Conservation (phyloP, 1,140 invertebrate genomes). For the Ceratosolen fusciceps region DNA sequence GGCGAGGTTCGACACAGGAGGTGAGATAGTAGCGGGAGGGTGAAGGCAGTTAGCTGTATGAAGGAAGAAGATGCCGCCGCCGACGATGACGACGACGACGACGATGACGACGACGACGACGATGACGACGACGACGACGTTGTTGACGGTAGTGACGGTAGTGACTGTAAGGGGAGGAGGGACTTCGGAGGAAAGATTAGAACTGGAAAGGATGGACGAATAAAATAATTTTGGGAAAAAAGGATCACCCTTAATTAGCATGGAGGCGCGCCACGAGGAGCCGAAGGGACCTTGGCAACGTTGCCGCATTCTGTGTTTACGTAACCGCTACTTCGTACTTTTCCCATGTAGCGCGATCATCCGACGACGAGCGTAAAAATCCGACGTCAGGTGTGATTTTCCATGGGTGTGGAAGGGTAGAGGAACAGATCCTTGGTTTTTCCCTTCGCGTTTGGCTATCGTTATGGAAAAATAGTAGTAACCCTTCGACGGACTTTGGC, state of each 20-base stretch:
- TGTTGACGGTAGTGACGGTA: too few relatives aligned
- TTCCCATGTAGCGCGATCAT: slow-evolving; percentile 10
- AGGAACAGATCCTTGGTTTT: too few relatives aligned
- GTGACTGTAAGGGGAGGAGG: background rate
- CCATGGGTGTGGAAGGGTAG: too few relatives aligned
- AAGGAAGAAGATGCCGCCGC: background rate
- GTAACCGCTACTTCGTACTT: slow-evolving; percentile 32
- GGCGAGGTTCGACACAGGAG: too few relatives aligned
- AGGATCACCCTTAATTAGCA: slow-evolving; percentile 39
- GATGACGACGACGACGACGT: background rate
- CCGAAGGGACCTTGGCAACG: slow-evolving; percentile 29
- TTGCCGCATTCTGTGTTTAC: background rate
- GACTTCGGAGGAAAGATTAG: background rate
- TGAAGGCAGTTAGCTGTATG: background rate
- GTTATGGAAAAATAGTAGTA: too few relatives aligned
- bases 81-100: background rate
- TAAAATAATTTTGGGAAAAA: background rate
- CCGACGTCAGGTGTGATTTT: background rate
- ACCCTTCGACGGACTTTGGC: too few relatives aligned
- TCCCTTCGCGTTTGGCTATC: too few relatives aligned
- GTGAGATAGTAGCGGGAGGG: background rate
- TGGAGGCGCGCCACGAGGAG: slow-evolving; percentile 26
- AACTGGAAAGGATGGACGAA: background rate
- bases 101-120: background rate
- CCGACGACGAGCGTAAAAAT: slow-evolving; percentile 12